phyloP scores from a whole-genome alignment of 2,888 invertebrate genomes.

The Strigamia transsilvanica region DNA sequence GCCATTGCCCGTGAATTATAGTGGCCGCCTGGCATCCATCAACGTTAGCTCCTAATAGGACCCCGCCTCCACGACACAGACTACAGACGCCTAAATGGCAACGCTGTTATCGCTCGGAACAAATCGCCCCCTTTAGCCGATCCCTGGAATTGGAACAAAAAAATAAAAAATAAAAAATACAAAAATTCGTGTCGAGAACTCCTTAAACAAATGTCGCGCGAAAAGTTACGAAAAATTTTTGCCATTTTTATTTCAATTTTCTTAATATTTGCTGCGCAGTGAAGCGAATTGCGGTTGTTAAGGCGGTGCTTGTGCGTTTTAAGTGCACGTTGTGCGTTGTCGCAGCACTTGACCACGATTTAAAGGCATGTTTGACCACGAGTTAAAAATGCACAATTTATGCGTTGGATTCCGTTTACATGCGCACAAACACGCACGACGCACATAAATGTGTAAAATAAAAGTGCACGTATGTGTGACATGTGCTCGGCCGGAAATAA shows the following conservation, averaged over 20 bases:
- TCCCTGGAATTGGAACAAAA: not conserved
- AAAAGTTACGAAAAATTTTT: not conserved
- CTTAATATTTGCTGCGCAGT: not conserved
- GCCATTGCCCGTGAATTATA: constrained; percentile 33
- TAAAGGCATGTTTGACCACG: not conserved
- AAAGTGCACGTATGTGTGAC: constrained; percentile 23
- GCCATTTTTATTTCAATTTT: not conserved
- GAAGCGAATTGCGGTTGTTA: constrained; percentile 11
- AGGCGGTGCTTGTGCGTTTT: constrained; percentile 13
- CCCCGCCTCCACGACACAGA: constrained; percentile 37
- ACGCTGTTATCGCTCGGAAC: constrained; percentile 15
- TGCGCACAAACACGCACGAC: not conserved
- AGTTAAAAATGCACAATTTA: not conserved
- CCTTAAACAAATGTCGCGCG: constrained; percentile 6
- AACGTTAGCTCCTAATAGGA: constrained; percentile 43
- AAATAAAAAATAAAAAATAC: not conserved
- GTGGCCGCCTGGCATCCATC: constrained; percentile 30
- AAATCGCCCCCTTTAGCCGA: constrained; percentile 37
- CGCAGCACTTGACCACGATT: not conserved
- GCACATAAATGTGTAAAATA: not conserved
- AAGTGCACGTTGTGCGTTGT: constrained; percentile 8
- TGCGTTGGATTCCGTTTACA: not conserved
- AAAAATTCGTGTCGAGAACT: no score
- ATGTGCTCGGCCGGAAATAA: constrained; percentile 49
- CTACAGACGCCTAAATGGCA: constrained; percentile 42